Base-by-base conservation (phyloP, 2,113 vertebrate genomes). In the Oreochromis niloticus region DNA sequence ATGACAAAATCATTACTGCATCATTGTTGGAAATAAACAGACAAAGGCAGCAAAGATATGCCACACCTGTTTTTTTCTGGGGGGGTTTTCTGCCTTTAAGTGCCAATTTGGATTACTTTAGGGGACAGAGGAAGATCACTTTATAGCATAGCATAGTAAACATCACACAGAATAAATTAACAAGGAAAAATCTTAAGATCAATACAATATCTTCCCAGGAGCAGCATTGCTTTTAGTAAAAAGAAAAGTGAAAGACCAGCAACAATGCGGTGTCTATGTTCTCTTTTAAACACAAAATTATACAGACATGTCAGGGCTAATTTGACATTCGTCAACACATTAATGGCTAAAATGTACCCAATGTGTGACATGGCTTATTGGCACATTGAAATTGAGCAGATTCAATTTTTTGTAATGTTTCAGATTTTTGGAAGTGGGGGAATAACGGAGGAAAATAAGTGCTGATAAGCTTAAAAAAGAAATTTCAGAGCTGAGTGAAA, bases 81-180 rank as follows among this genome's bases (percentile, higher is more conserved):
- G 22, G 22, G 22, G 22, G 22, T 22, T 22, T 75, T 36, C 86
- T 19, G 17, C 32, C 50, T 17, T 32, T 48, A 78, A 32, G 54
- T 59, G 73, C 50, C 41, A 54, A 36, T 85, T 55, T 66, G 1
- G 1, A 46, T 32, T 24, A 34, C 66, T 86, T 24, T n/a, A 12
- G 61, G 87, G 80, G 41, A 82, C 46, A 30, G 30, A 83, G 81
- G 56, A 87, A 80, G 79, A 0, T 61, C 73, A 34, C 12, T 80
- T 61, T 80, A 46, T 11, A 59, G 17, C 36, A 81, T 46, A 54
- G 82, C 85, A 22, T 75, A 84, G 4, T 14, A 71, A 80, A 82
- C 22, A 68, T 27, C 9, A 12, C 16, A 3, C 27, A 78, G 27
- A 50, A 1, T 50, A 32, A 5, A 52, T 22, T n/a, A 32, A 13